phyloP scores from a whole-genome alignment of 2,888 invertebrate genomes.

The Syrista parreyssii region DNA sequence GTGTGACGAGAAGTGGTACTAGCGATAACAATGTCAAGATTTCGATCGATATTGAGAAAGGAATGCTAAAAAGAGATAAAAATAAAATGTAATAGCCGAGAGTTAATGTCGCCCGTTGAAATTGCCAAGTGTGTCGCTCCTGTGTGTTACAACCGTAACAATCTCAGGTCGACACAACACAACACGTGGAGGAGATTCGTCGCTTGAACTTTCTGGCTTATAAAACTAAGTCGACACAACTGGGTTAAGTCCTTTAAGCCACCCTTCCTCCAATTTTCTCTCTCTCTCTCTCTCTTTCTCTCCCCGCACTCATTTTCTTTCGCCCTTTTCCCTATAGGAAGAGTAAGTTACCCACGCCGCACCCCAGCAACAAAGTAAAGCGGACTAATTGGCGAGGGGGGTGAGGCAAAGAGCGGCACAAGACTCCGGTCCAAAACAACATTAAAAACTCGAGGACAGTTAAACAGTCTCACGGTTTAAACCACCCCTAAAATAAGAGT shows the following conservation, averaged over 20 bases:
- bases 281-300: neutral
- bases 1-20: neutral
- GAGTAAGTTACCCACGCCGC: neutral
- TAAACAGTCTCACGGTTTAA: neutral
- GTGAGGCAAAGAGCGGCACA: neutral
- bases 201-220: neutral
- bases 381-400: neutral
- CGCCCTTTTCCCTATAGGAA: neutral
- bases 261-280: neutral
- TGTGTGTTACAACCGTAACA: neutral
- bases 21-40: neutral
- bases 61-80: neutral
- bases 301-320: neutral
- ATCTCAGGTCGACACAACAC: neutral
- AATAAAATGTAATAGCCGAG: neutral
- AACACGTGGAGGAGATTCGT: neutral
- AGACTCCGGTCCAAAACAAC: neutral
- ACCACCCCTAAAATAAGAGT: neutral
- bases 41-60: neutral
- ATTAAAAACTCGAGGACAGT: neutral
- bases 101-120: neutral
- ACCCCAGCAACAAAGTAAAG: neutral
- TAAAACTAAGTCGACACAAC: neutral
- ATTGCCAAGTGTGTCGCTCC: neutral
- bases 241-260: slow-evolving; percentile 3